Base-by-base conservation (phyloP, 2,797 vertebrate genomes). In the Enteromius radiatus region DNA sequence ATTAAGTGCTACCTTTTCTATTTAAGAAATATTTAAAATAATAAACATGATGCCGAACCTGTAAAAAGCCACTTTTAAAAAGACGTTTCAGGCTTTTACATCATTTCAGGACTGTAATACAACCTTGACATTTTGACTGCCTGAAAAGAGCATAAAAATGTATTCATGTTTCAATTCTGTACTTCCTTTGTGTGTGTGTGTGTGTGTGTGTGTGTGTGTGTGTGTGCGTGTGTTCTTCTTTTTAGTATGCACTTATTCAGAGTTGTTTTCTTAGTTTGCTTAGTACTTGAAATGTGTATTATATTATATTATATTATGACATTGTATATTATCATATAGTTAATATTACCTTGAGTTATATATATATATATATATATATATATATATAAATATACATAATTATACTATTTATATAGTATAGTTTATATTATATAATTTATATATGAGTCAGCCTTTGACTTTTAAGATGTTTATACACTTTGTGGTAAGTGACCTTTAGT, bases 61-160 rank as follows among this genome's bases (percentile, higher is more conserved):
- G 21, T 23, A n/a, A 7, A 52, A 12, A 52, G 23, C 4, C 15
- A 49, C 47, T 52, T n/a, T 10, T 68, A 23, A 1, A 3, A 28
- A 1, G 12, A 28, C 2, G 5, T 28, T 28, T 63, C 5, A 63
- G 14, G 59, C 1, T 17, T 31, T 31, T 31, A 31, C 7, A 28
- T 31, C 28, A 31, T 63, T 17, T 63, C 28, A 19, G 28, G 19
- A n/a, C 11, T 10, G 10, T 67, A 54, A 56, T 38, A 38, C 33
- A 8, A 56, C 49, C 33, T 38, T 75, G 49, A 23, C 33, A 75
- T 75, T 74, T 56, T 38, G 71, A 56, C 49, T 56, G 21, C 7
- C 31, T 33, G 10, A 2, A 19, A 52, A 73, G 4, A 52, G 14
- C 19, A 71, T 12, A 36, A 36, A 54, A 73, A 21, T 5, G 11